Base-by-base conservation (phyloP, 2,797 vertebrate genomes). In the Sebastes oblongus region DNA sequence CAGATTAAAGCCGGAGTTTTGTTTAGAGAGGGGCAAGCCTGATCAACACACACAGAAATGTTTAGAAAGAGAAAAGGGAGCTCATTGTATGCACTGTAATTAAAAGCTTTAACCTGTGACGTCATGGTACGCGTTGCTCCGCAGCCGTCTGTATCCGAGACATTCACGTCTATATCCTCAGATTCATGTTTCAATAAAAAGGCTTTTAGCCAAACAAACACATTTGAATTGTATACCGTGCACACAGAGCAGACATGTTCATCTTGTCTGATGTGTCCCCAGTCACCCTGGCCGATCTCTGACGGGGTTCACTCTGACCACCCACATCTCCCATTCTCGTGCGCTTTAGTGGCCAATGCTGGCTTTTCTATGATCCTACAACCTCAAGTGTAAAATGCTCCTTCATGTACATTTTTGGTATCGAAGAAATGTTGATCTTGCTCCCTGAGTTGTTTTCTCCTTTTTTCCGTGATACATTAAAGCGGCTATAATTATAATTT, bases 21-120 rank as follows among this genome's bases (percentile, higher is more conserved):
- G 89, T 94, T 93, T 89, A 88, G 83, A 73, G 68, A 69, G 3
- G 82, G 91, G 88, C 92, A 91, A 88, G 91, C 81, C 88, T 59
- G 86, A 88, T 94, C 90, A 88, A 82, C 86, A 87, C 88, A 32
- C 74, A 14, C n/a, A 34, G 46, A 86, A 66, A 88, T 81, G 80
- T 87, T 91, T 81, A 88, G 77, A 75, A 89, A 87, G 64, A 68
- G 82, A 69, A 80, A 90, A 91, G 72, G 66, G 60, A 79, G 76
- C 74, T 90, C 72, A 87, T 93, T 91, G 89, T 93, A 86, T 91
- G 83, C 46, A 56, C 84, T 90, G 82, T 84, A 80, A 86, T 92
- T 91, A 90, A 88, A 84, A 84, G 88, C 73, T 90, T 91, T 86
- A 84, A 75, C 64, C 55, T 39, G 39, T 91, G 83, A 91, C 58